phyloP scores from a whole-genome alignment of 2,113 vertebrate genomes.

The Potamarius usumacintae region DNA sequence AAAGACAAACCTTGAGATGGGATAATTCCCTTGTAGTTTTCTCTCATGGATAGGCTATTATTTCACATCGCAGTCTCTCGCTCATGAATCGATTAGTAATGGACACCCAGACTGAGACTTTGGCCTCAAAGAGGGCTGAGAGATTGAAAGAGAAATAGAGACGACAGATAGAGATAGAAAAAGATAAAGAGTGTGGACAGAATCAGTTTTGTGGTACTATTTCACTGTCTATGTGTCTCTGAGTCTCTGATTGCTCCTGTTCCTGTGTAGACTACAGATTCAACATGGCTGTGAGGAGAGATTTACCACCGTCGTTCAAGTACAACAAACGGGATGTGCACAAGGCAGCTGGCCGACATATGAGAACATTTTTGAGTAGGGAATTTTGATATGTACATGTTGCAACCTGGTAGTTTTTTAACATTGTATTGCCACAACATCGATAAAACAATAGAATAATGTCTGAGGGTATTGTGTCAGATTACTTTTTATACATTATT shows the following conservation, averaged over 20 bases:
- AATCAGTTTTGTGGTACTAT: conserved; percentile 1
- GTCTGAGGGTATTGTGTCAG: background rate
- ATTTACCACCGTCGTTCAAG: background rate
- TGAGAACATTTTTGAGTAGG: background rate
- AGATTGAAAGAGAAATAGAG: conserved; percentile 40
- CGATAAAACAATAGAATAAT: background rate
- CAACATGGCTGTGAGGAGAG: background rate
- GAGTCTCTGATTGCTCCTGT: background rate
- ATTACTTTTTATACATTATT: background rate
- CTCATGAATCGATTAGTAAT: conserved; percentile 57
- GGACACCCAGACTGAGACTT: conserved; percentile 49
- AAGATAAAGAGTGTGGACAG: conserved; percentile 12
- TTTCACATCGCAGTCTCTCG: conserved; percentile 51
- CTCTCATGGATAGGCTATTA: conserved; percentile 62
- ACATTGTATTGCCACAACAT: background rate
- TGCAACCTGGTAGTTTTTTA: background rate
- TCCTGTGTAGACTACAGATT: background rate
- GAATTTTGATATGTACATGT: background rate
- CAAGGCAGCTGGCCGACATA: background rate
- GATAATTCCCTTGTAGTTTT: conserved; percentile 72
- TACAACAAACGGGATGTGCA: background rate
- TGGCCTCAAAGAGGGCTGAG: conserved; percentile 27
- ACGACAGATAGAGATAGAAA: background rate
- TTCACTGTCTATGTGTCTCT: conserved; percentile 6
- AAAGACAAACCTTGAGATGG: conserved; percentile 74